Base-by-base conservation (phyloP, 2,113 vertebrate genomes). In the Galeopterus variegatus region DNA sequence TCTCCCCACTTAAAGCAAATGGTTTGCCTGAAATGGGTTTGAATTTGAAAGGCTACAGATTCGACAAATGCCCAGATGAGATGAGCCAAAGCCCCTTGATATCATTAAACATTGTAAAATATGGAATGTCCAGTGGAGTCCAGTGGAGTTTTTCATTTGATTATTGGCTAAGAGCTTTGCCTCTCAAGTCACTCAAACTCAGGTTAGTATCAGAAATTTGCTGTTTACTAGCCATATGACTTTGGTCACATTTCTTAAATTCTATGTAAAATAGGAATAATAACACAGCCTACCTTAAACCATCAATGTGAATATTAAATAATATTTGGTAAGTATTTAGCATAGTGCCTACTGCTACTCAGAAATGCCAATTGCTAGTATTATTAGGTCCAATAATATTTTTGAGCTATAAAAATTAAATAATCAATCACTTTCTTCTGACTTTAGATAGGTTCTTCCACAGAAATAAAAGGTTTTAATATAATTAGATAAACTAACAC, bases 391-490 rank as follows among this genome's bases (percentile, higher is more conserved):
- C 86, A 65, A 21, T 69, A 73, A 65, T 33, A 52, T 65, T 75
- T 75, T 75, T 60, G 56, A 48, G 8, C n/a, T 65, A 50, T 50
- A 81, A 67, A 84, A 2, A 93, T 89, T 31, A 60, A 76, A 26
- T 45, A 17, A 24, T 50, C 50, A 31, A 69, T 69, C 8, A 82
- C 2, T 45, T 65, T 93, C 69, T 84, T 85, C 28, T 90, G 54
- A 56, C 7, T 75, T 45, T 41, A 33, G 26, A 54, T 31, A 67
- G 45, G 23, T 82, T 88, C 19, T 48, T 77, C 24, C 80, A 89
- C n/a, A 65, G n/a, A 93, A 82, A 90, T 21, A 72, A 93, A 85
- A 72, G 28, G 6, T 83, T 92, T 77, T 36, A 56, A 82, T 69
- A 13, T 9, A 81, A 48, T 70, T 87, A 84, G 48, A 33, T 90